Conservation (phyloP, 2,797 vertebrate species). For the Pseudochirops corinnae region DNA sequence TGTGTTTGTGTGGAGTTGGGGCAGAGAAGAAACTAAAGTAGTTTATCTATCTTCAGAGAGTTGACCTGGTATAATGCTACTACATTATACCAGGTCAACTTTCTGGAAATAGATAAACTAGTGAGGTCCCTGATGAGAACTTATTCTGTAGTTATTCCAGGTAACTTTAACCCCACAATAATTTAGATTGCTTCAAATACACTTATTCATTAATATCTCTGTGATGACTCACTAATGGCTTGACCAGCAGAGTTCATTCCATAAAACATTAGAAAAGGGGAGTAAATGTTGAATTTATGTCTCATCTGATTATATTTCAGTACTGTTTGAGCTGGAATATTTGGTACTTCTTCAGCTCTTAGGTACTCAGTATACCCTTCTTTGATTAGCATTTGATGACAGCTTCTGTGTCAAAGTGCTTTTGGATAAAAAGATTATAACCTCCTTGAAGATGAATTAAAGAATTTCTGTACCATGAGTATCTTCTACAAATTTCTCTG, state of each 20-base stretch:
- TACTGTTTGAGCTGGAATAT: neutral
- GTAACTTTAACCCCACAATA: neutral
- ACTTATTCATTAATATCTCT: neutral
- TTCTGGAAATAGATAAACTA: too few species aligned
- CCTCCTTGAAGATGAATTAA: conserved; percentile 51
- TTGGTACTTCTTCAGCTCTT: neutral
- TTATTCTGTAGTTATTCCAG: neutral
- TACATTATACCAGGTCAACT: too few species aligned
- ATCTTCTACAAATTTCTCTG: conserved; percentile 16
- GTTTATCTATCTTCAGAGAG: neutral
- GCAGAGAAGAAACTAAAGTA: neutral
- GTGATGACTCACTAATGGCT: neutral
- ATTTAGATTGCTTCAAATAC: neutral
- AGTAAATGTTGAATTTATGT: neutral
- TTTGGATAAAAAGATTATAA: conserved; percentile 43
- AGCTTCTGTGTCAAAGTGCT: conserved; percentile 32
- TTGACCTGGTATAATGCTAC: neutral
- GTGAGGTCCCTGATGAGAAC: neutral
- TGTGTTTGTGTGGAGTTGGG: neutral
- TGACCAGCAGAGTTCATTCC: neutral
- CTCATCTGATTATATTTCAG: neutral
- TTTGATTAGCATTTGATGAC: conserved; percentile 40
- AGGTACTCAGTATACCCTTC: neutral
- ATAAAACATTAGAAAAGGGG: neutral
- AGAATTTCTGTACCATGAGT: neutral